Percentiles rank a stretch among this genome's conserved stretches.
Conservation (phyloP, 30 jellyfish, hydroid and myxozoan species). For the Aurelia coerulea region DNA sequence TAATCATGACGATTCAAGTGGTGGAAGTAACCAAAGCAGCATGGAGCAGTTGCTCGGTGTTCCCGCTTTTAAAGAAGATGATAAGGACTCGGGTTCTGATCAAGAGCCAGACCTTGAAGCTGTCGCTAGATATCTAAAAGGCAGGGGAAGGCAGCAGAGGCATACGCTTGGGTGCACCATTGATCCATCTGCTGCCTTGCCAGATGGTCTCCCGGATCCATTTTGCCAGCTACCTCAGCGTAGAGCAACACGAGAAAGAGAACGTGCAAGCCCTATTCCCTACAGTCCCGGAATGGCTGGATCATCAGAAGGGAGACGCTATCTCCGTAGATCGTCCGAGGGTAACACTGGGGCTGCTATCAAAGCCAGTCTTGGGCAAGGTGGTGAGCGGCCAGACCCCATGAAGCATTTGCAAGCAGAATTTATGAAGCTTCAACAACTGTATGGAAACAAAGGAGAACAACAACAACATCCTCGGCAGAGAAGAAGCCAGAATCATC, state of each 20-base stretch:
- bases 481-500: slow-evolving; percentile 58
- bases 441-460: slow-evolving; percentile 57
- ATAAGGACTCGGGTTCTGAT: slow-evolving; percentile 89
- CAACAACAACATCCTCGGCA: slow-evolving; percentile 51
- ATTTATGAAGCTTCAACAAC: slow-evolving; percentile 77
- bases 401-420: slow-evolving; percentile 79
- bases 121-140: slow-evolving; percentile 77
- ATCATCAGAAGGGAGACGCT: slow-evolving; percentile 63
- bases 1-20: slow-evolving; percentile 57
- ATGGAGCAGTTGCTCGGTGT: slow-evolving; percentile 72
- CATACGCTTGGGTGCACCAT: slow-evolving; percentile 82
- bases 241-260: slow-evolving; percentile 88
- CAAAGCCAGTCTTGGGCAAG: slow-evolving; percentile 51
- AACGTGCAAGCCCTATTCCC: slow-evolving; percentile 88
- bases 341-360: slow-evolving; percentile 85
- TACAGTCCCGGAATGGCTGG: slow-evolving; percentile 59
- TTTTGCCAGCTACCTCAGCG: slow-evolving; percentile 71
- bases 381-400: slow-evolving; percentile 76
- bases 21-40: slow-evolving; percentile 78
- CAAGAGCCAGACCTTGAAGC: slow-evolving; percentile 95
- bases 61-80: slow-evolving; percentile 74
- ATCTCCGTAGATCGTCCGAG: slow-evolving; percentile 88
- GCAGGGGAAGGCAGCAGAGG: slow-evolving; percentile 90
- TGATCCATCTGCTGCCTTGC: slow-evolving; percentile 69
- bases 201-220: slow-evolving; percentile 65